These are phyloP conservation scores for Engraulis encrasicolus DNA, from an alignment of 2,113 vertebrate species.

Conservation along the genomic window DNA sequence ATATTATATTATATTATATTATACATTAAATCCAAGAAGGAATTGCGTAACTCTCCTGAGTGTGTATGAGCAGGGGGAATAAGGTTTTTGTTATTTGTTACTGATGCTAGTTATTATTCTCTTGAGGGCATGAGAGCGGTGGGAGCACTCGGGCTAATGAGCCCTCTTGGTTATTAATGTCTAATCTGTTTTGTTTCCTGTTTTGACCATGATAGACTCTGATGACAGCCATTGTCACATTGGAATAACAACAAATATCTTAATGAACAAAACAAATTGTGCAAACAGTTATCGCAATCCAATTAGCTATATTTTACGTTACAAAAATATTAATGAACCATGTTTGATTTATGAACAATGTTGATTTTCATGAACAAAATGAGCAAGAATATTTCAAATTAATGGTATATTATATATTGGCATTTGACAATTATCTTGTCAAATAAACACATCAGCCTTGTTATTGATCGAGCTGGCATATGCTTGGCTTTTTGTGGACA, in stretches of 20 bases:
- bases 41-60: conserved; percentile 1
- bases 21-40: no score
- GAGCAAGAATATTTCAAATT: no score
- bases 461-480: no score
- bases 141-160: background rate
- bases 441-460: no score
- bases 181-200: background rate
- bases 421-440: no score
- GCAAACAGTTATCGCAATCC: background rate
- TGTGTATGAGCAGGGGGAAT: background rate
- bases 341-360: no score
- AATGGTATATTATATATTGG: no score
- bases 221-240: background rate
- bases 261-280: background rate
- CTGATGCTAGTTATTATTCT: background rate
- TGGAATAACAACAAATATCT: background rate
- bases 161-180: conserved; percentile 9
- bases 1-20: no score
- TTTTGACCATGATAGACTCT: background rate
- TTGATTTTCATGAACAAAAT: no score
- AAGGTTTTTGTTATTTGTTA: conserved; percentile 2
- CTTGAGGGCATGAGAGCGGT: background rate
- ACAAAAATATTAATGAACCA: no score
- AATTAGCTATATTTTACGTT: no score
- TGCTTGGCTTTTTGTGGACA: no score